These are phyloP conservation scores for Podarcis muralis DNA, from an alignment of 2,113 vertebrate species.

Conservation along the genomic window DNA sequence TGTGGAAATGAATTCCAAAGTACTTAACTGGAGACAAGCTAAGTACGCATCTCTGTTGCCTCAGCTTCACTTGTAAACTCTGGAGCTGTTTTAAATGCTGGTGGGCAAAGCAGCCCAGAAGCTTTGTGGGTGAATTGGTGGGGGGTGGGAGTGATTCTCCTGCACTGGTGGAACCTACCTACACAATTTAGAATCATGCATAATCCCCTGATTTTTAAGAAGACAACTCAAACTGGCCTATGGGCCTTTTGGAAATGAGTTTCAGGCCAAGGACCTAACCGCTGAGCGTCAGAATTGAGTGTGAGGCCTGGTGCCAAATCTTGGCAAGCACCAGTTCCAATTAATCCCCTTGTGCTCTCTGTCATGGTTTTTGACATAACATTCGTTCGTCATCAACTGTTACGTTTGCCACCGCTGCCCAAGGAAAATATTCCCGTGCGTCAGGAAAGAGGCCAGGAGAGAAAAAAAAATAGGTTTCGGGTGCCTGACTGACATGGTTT, in stretches of 20 bases:
- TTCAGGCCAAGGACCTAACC: neutral
- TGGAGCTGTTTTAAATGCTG: too few species aligned
- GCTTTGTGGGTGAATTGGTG: neutral
- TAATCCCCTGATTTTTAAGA: too few species aligned
- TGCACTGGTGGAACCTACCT: neutral
- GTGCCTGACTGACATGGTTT: conserved; percentile 36
- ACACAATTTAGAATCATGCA: too few species aligned
- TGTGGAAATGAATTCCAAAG: too few species aligned
- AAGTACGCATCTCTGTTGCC: too few species aligned
- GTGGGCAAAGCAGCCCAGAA: neutral
- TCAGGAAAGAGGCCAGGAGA: neutral
- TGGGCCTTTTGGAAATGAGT: neutral
- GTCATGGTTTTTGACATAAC: conserved; percentile 4
- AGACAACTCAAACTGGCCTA: too few species aligned
- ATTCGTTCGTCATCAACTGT: conserved; percentile 19
- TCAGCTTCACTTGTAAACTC: too few species aligned
- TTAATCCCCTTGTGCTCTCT: neutral
- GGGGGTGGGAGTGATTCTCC: neutral
- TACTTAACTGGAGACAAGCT: too few species aligned
- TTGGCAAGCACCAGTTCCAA: neutral
- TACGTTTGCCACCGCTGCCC: neutral
- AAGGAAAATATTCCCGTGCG: conserved; percentile 20
- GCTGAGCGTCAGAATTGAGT: neutral
- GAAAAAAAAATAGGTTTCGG: conserved; percentile 38
- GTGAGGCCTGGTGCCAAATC: neutral